phyloP scores from a whole-genome alignment of 2,113 vertebrate species.

The Scomber japonicus region DNA sequence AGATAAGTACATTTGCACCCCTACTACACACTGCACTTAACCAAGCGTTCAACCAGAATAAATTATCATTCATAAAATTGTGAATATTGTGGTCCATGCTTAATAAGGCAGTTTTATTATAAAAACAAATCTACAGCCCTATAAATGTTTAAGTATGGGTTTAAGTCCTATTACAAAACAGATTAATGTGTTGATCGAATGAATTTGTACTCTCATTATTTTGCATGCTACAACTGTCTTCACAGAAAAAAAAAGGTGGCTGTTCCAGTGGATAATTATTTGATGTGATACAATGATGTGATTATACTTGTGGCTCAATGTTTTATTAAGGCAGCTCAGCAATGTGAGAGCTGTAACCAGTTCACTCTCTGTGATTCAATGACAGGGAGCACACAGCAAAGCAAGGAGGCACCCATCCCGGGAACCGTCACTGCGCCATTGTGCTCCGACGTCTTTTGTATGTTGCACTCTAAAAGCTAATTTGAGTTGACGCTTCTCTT shows the following conservation, averaged over 20 bases:
- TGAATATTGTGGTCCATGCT: background rate
- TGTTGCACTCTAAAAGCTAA: conserved; percentile 40
- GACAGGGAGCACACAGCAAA: conserved; percentile 37
- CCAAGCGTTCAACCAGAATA: background rate
- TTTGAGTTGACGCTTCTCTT: conserved; percentile 34
- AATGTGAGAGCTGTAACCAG: conserved; percentile 36
- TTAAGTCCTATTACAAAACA: background rate
- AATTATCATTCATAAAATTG: background rate
- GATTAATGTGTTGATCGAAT: background rate
- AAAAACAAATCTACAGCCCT: too few relatives aligned
- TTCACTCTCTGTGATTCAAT: conserved; percentile 33
- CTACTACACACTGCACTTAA: background rate
- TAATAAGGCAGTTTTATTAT: background rate
- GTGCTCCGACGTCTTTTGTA: conserved; percentile 23
- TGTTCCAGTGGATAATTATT: conserved; percentile 43
- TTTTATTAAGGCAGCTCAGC: conserved; percentile 58
- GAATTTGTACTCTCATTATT: background rate
- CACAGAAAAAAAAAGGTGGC: conserved; percentile 4
- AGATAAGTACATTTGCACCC: background rate
- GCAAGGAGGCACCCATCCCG: conserved; percentile 4
- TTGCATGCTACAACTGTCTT: background rate
- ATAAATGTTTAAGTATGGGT: background rate
- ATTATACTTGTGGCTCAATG: conserved; percentile 37
- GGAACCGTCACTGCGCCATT: background rate
- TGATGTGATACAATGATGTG: conserved; percentile 33